These are phyloP conservation scores for Centruroides sculpturatus DNA, from an alignment of 1,140 invertebrate species.

Conservation along the genomic window DNA sequence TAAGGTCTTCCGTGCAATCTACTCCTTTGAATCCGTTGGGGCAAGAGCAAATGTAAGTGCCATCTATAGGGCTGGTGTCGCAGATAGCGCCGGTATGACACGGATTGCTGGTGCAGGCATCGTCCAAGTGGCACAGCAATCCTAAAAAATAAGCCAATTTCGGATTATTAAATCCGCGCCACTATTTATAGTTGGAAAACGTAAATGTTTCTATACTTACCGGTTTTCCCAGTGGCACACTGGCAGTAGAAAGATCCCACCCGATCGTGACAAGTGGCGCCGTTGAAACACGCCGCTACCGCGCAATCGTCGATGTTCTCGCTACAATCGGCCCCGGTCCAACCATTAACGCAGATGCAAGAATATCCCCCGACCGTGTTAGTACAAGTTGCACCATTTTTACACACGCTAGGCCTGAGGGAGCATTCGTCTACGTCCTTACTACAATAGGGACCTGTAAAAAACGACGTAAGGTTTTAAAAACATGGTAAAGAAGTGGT, in stretches of 20 bases:
- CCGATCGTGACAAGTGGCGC: constrained; percentile 87
- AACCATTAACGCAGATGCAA: constrained; percentile 93
- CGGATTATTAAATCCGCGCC: not conserved
- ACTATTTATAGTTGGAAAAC: not conserved
- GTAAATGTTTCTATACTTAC: constrained; percentile 32
- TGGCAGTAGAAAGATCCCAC: constrained; percentile 89
- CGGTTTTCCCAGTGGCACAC: constrained; percentile 88
- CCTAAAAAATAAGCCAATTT: constrained; percentile 31
- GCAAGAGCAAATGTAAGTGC: constrained; percentile 85
- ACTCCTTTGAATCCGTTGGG: constrained; percentile 77
- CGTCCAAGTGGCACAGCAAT: constrained; percentile 83
- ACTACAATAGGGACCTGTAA: constrained; percentile 37
- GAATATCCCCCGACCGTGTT: constrained; percentile 78
- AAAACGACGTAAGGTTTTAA: not conserved
- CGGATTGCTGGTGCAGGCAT: constrained; percentile 88
- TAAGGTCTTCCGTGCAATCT: constrained; percentile 82
- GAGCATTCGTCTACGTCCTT: constrained; percentile 36
- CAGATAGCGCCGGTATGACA: constrained; percentile 87
- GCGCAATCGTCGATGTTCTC: constrained; percentile 89
- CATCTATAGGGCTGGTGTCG: constrained; percentile 89
- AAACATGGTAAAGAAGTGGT: not conserved
- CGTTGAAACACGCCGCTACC: constrained; percentile 85
- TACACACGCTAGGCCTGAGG: constrained; percentile 56
- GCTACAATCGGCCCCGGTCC: constrained; percentile 79
- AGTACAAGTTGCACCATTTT: constrained; percentile 87